Conservation (phyloP, 2,113 vertebrate genomes). For the Ariopsis seemanni region DNA sequence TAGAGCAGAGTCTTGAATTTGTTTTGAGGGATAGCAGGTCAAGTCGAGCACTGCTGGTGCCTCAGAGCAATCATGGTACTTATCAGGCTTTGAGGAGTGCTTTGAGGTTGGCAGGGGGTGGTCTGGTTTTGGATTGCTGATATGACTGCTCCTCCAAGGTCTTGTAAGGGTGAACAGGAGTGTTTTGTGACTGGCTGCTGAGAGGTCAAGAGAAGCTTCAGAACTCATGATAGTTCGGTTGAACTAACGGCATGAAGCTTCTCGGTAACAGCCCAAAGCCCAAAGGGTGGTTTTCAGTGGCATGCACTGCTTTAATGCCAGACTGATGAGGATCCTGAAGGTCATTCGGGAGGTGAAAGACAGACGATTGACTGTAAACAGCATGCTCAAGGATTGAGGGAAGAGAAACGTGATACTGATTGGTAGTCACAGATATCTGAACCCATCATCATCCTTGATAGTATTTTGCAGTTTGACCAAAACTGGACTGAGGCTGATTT, state of each 20-base stretch:
- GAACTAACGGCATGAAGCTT: background rate
- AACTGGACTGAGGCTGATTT: background rate
- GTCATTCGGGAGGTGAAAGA: background rate
- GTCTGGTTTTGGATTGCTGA: background rate
- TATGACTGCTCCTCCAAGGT: background rate
- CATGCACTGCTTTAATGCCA: background rate
- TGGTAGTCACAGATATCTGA: background rate
- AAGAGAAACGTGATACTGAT: background rate
- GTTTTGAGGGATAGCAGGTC: background rate
- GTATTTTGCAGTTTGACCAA: background rate
- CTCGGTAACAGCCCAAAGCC: background rate
- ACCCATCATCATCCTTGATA: background rate
- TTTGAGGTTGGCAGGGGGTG: background rate
- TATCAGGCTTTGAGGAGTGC: background rate
- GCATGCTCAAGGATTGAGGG: background rate
- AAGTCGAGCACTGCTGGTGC: background rate
- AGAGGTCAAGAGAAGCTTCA: conserved; percentile 5
- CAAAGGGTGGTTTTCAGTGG: background rate
- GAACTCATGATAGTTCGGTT: background rate
- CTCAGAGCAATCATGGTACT: background rate
- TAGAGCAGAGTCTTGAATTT: background rate
- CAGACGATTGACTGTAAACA: conserved; percentile 5
- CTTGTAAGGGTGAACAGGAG: background rate
- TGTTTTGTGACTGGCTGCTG: background rate
- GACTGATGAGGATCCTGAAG: background rate